Evolutionary conservation across 1,140 invertebrate species (phyloP), one percentile per base, ranked within the genome.

Genomic region (Babylonia areolata): DNA sequence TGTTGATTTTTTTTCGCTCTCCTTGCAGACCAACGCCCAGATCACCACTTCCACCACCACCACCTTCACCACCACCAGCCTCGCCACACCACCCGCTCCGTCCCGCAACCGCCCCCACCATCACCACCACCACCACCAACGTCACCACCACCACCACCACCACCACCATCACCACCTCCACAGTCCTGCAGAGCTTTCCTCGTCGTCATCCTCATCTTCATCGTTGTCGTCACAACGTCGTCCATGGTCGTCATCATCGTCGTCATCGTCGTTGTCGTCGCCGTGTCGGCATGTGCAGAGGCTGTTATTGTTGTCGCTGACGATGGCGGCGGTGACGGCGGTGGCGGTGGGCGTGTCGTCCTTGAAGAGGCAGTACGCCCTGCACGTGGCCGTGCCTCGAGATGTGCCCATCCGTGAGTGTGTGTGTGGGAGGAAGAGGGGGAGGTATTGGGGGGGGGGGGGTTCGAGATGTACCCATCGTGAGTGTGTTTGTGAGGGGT

Each of bases 291-390:
- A 69, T 23, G 37, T 73, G 54, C 69, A 69, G 54, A 54, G 81
- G 31, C 5, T 84, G 69, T 39, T 84, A 37, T 23, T 84, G 37
- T 20, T 71, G 82, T 84, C 82, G 37, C 28, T 84, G 58, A 33
- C 42, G 64, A 23, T 84, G 64, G 82, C 69, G 35, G 31, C 82
- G 12, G 35, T 84, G 9, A 73, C 82, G 1, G 82, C 82, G 12
- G 82, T 71, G 58, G 31, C 64, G 9, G 82, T 84, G n/a, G 82
- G 82, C n/a, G 40, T 84, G 82, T 73, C 82, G 3, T 84, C 82
- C 0, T 20, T 46, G 69, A 73, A 84, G 35, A 40, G n/a, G 12
- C 54, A 84, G 23, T 73, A 84, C n/a, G 40, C 64, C 23, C 12
- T 84, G 82, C 82, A 84, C 35, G 69, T 84, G 12, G 81, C 71